phyloP scores from a whole-genome alignment of 1,140 invertebrate genomes.

The Druon quercuslanigerum region DNA sequence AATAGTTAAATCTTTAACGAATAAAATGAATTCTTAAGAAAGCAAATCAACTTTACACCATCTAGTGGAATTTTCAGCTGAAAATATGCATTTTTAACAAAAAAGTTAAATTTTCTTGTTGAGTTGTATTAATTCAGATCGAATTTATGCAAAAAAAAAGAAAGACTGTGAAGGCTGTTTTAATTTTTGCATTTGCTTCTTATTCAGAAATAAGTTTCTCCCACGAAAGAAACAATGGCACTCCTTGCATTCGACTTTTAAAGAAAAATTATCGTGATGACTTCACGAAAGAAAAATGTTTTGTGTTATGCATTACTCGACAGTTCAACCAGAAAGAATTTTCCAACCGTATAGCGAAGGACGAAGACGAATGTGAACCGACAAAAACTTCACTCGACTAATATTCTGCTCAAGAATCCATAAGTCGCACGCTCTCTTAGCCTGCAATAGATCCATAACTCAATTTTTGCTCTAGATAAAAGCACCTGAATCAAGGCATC shows the following conservation, averaged over 20 bases:
- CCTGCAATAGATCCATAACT: background rate
- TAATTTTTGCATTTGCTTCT: no score
- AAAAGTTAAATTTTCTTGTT: no score
- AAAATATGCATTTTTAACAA: no score
- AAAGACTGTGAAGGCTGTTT: no score
- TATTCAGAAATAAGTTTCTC: background rate
- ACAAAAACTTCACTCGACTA: no score
- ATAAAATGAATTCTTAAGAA: no score
- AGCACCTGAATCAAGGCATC: background rate
- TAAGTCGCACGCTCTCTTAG: background rate
- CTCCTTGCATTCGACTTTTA: background rate
- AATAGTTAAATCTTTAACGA: no score
- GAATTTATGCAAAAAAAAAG: no score
- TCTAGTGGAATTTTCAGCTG: no score
- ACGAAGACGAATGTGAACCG: background rate
- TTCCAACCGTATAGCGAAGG: background rate
- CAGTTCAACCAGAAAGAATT: constrained; percentile 15
- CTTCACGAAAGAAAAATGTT: background rate
- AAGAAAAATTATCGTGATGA: background rate
- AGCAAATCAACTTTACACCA: no score
- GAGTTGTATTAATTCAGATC: no score
- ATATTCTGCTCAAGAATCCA: no score
- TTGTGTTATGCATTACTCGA: background rate
- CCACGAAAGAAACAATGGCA: background rate
- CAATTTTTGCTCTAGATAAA: background rate